Conservation (phyloP, 2,113 vertebrate species). For the Amblyornis subalaris region DNA sequence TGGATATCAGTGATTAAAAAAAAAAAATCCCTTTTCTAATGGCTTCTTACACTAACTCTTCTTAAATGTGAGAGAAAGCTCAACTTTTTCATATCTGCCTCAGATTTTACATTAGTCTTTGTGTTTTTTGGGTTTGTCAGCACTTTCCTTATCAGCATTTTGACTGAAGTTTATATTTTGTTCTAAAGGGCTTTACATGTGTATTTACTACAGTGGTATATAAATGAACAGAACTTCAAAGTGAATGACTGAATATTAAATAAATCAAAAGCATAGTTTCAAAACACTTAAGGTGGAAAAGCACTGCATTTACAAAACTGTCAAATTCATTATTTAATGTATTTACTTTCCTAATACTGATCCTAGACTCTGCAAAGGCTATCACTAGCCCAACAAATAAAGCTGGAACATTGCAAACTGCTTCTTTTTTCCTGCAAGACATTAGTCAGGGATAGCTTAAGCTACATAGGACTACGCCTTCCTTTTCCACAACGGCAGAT, state of each 20-base stretch:
- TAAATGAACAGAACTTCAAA: background rate
- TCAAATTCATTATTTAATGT: background rate
- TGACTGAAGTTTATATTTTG: background rate
- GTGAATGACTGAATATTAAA: background rate
- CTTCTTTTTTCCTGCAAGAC: background rate
- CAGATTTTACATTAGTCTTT: background rate
- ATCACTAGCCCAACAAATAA: background rate
- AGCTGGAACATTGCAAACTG: background rate
- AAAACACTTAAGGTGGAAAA: background rate
- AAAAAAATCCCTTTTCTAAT: background rate
- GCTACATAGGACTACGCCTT: fast-evolving
- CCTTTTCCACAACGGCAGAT: background rate
- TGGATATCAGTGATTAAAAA: background rate
- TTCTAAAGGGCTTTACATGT: background rate
- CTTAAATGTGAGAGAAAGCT: background rate
- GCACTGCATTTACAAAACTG: background rate
- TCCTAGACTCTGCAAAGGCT: background rate
- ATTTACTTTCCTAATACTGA: background rate
- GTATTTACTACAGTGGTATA: background rate
- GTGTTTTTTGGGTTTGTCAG: background rate
- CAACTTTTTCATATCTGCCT: background rate
- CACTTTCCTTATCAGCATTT: background rate
- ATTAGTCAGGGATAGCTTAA: background rate
- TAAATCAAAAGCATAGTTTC: background rate
- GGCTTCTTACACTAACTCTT: background rate